A percentile compares a stretch with the other conserved stretches of the same genome.
phyloP scores from a whole-genome alignment of 2,888 invertebrate genomes.

The Oligia latruncula region DNA sequence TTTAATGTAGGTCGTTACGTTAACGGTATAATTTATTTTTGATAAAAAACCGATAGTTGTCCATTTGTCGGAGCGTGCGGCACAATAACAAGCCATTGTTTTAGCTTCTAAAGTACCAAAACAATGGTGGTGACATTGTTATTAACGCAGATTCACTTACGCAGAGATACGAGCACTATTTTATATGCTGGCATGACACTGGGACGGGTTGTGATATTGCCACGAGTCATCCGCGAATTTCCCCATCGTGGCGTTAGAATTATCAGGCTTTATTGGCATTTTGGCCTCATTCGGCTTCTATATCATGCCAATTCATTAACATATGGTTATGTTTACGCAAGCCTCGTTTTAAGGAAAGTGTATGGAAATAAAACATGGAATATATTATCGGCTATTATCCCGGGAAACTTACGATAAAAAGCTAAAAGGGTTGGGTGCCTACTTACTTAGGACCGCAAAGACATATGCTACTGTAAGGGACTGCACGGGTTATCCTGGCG shows the following conservation, averaged over 20 bases:
- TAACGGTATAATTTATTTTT: conserved; percentile 26
- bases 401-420: conserved; percentile 31
- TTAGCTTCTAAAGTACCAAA: conserved; percentile 39
- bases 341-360: conserved; percentile 2
- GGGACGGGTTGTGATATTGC: conserved; percentile 34
- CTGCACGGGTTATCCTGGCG: background rate
- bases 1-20: conserved; percentile 13
- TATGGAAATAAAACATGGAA: conserved; percentile 26
- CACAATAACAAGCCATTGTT: conserved; percentile 41
- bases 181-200: conserved; percentile 32
- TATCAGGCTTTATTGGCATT: conserved; percentile 37
- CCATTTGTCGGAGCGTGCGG: conserved; percentile 16
- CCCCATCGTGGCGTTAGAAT: conserved; percentile 23
- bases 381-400: conserved; percentile 17
- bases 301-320: conserved; percentile 41
- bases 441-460: conserved; percentile 29
- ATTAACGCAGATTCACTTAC: conserved; percentile 51
- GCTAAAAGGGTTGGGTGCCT: conserved; percentile 33
- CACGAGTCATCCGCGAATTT: conserved; percentile 33
- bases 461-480: conserved; percentile 23
- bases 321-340: conserved; percentile 16
- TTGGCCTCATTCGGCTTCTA: conserved; percentile 15
- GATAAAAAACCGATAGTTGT: conserved; percentile 15
- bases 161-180: conserved; percentile 48
- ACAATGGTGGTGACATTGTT: conserved; percentile 49